A percentile compares a stretch with the other conserved stretches of the same genome.
Evolutionary conservation across 2,888 invertebrate genomes (phyloP).

Genomic region (Sclerodermus sp.): DNA sequence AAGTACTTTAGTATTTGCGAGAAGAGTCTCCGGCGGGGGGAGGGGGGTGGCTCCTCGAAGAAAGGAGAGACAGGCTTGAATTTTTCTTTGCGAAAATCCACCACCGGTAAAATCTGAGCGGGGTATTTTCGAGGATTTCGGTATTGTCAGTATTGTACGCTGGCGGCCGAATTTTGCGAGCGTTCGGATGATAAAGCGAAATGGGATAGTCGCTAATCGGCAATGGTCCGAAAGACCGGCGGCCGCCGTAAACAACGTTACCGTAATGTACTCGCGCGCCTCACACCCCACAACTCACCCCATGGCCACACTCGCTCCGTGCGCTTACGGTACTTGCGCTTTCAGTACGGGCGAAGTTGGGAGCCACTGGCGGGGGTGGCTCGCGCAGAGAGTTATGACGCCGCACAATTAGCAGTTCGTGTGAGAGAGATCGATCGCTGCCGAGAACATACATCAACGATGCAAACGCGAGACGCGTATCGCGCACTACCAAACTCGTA

Average conservation of each 20-base stretch:
- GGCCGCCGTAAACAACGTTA: slow-evolving; percentile 35
- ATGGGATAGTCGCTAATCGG: slow-evolving; percentile 29
- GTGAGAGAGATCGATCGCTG: slow-evolving; percentile 58
- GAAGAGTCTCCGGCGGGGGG: too few relatives aligned
- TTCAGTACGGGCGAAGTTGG: background rate
- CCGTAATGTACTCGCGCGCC: slow-evolving; percentile 31
- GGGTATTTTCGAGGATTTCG: too few relatives aligned
- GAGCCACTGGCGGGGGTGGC: slow-evolving; percentile 6
- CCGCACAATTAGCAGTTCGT: slow-evolving; percentile 58
- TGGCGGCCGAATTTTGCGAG: background rate
- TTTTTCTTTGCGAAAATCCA: too few relatives aligned
- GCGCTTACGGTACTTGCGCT: slow-evolving; percentile 8
- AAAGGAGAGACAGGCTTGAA: too few relatives aligned
- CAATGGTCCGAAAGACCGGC: slow-evolving; percentile 35
- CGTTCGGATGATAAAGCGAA: slow-evolving; percentile 27
- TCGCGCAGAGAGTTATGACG: slow-evolving; percentile 54
- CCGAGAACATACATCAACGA: slow-evolving; percentile 55
- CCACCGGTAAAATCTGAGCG: too few relatives aligned
- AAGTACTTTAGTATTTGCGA: too few relatives aligned
- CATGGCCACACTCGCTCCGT: slow-evolving; percentile 3
- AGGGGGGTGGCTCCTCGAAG: too few relatives aligned
- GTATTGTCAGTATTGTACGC: too few relatives aligned
- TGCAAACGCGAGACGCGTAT: slow-evolving; percentile 45
- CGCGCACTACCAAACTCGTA: slow-evolving; percentile 20
- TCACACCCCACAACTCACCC: slow-evolving; percentile 1